Percentiles rank a stretch among this genome's conserved stretches.
Conservation (phyloP, 2,888 invertebrate genomes). For the Alcis repandata region DNA sequence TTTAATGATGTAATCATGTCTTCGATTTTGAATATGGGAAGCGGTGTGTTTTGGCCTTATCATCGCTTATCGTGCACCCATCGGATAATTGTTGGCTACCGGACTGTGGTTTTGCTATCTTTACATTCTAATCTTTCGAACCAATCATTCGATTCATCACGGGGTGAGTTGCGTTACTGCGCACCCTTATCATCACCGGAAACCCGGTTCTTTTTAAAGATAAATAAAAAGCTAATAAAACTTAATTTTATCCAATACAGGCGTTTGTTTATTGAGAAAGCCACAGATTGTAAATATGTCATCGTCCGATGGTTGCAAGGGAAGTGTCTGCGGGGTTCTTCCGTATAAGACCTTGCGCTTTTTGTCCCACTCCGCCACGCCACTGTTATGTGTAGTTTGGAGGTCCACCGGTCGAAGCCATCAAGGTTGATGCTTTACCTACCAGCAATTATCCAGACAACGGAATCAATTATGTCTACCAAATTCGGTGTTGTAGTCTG, state of each 20-base stretch:
- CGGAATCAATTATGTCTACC: constrained; percentile 30
- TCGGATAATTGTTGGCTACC: constrained; percentile 46
- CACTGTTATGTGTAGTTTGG: constrained; percentile 86
- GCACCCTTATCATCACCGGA: not conserved
- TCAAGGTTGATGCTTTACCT: constrained; percentile 66
- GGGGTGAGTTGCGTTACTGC: not conserved
- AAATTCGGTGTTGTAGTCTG: constrained; percentile 22
- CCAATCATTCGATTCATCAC: not conserved
- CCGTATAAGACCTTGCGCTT: constrained; percentile 67
- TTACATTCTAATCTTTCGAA: constrained; percentile 9
- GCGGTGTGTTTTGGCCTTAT: constrained; percentile 53
- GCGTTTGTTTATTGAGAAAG: not conserved
- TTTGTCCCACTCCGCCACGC: constrained; percentile 75
- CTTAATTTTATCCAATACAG: not conserved
- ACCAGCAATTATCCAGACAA: constrained; percentile 50
- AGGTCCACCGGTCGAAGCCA: constrained; percentile 81
- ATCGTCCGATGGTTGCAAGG: constrained; percentile 62
- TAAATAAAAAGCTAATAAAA: not conserved
- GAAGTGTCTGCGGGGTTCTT: constrained; percentile 60
- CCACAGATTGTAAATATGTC: not conserved
- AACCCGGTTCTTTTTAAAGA: too few relatives aligned
- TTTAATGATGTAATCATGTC: constrained; percentile 15
- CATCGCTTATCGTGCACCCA: constrained; percentile 56
- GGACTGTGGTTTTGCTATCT: constrained; percentile 15
- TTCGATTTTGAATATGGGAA: constrained; percentile 20